Conservation (phyloP, 2,113 vertebrate species). For the Leptodactylus fuscus region DNA sequence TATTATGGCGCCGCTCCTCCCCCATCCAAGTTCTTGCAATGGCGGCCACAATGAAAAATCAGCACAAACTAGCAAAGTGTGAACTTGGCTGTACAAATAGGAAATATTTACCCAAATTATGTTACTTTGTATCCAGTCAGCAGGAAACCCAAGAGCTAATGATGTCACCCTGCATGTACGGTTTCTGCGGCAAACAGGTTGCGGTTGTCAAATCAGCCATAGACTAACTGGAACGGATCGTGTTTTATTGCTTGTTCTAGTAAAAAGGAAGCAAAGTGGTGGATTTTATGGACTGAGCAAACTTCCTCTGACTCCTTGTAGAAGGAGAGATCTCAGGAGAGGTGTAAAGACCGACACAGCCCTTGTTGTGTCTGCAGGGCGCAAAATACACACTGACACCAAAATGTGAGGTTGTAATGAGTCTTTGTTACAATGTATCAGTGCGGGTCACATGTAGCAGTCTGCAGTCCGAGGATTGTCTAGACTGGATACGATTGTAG, state of each 20-base stretch:
- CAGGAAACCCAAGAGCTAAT: neutral
- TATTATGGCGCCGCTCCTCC: too few relatives aligned
- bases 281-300: constrained; percentile 1
- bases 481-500: neutral
- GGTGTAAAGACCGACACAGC: neutral
- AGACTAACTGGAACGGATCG: constrained; percentile 1
- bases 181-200: neutral
- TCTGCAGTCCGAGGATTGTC: neutral
- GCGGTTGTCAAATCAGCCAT: neutral
- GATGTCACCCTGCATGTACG: neutral
- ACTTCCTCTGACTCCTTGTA: neutral
- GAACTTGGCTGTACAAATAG: too few relatives aligned
- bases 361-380: neutral
- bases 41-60: too few relatives aligned
- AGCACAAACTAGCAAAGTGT: too few relatives aligned
- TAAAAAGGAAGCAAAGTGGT: constrained; percentile 17
- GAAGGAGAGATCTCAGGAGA: neutral
- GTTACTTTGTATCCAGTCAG: neutral
- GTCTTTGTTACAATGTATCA: neutral
- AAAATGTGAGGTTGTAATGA: neutral
- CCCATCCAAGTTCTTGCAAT: too few relatives aligned
- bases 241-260: constrained; percentile 31
- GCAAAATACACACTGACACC: neutral
- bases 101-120: too few relatives aligned
- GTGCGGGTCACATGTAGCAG: neutral